These are phyloP conservation scores for Eurytemora carolleeae DNA, from an alignment of 1,140 invertebrate genomes.

Conservation along the genomic window DNA sequence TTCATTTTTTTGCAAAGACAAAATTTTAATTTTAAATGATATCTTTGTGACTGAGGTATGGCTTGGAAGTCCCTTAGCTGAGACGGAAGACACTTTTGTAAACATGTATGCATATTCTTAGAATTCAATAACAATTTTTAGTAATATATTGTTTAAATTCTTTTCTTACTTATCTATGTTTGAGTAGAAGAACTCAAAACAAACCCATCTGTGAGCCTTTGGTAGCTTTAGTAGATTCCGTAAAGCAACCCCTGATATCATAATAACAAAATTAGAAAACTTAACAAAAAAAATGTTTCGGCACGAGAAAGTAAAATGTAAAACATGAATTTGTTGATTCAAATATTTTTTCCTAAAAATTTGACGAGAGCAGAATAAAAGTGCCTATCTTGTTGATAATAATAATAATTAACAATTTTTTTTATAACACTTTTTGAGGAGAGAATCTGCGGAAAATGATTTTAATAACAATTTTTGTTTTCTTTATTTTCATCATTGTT, in stretches of 20 bases:
- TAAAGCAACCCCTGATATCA: slow-evolving; percentile 46
- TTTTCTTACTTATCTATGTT: slow-evolving; percentile 63
- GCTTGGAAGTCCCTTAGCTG: too few species aligned
- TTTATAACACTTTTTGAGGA: too few species aligned
- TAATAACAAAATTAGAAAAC: slow-evolving; percentile 1
- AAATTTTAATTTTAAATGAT: too few species aligned
- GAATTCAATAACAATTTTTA: background rate
- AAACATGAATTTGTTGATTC: background rate
- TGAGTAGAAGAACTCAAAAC: slow-evolving; percentile 98
- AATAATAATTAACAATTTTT: too few species aligned
- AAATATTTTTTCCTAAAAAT: background rate
- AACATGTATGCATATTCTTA: background rate
- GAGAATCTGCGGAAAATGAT: too few species aligned
- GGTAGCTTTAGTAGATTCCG: slow-evolving; percentile 92
- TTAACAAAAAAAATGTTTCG: background rate
- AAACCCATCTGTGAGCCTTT: slow-evolving; percentile 97
- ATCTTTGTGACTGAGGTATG: too few species aligned
- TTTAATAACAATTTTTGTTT: too few species aligned
- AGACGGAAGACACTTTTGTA: slow-evolving; percentile 20
- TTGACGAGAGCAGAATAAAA: too few species aligned
- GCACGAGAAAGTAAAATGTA: background rate
- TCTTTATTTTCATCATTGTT: too few species aligned
- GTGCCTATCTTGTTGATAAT: too few species aligned
- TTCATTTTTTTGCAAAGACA: too few species aligned
- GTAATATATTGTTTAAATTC: background rate